Evolutionary conservation across 2,797 vertebrate genomes (phyloP).

Genomic region (Enteromius argenteus): DNA sequence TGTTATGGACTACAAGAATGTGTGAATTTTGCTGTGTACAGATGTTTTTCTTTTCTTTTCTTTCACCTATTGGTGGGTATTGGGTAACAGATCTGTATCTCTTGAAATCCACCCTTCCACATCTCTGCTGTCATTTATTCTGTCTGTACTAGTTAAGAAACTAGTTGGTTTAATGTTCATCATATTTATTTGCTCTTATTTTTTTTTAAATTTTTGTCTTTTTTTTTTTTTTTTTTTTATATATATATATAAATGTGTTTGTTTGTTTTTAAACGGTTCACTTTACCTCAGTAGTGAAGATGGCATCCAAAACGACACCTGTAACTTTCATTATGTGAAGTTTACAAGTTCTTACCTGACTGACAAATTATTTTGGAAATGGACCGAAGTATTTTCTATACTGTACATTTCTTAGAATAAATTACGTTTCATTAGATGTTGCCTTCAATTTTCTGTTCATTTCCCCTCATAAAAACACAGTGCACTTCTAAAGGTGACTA

Average conservation of each 20-base stretch:
- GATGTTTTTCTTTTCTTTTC: conserved; percentile 29
- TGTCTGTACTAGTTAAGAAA: conserved; percentile 78
- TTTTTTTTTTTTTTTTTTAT: conserved; percentile 64
- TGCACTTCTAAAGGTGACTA: neutral
- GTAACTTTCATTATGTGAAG: conserved; percentile 70
- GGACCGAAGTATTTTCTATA: conserved; percentile 83
- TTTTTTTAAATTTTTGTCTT: conserved; percentile 78
- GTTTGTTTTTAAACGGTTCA: conserved; percentile 68
- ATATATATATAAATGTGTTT: conserved; percentile 60
- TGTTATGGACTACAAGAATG: conserved; percentile 60
- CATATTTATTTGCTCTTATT: conserved; percentile 84
- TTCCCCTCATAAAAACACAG: neutral
- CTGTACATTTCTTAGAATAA: conserved; percentile 86
- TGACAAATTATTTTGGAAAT: conserved; percentile 83
- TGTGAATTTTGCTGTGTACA: conserved; percentile 65
- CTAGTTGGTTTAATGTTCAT: conserved; percentile 83
- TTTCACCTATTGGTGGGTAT: conserved; percentile 55
- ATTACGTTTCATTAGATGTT: conserved; percentile 71
- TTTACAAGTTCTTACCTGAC: conserved; percentile 82
- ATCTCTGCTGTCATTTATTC: conserved; percentile 72
- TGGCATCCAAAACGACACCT: conserved; percentile 67
- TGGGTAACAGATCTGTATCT: conserved; percentile 55
- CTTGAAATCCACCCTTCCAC: conserved; percentile 58
- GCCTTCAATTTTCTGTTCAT: conserved; percentile 14
- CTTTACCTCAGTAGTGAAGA: conserved; percentile 77